Conservation (phyloP, 1,140 invertebrate genomes). For the Whitmania pigra region DNA sequence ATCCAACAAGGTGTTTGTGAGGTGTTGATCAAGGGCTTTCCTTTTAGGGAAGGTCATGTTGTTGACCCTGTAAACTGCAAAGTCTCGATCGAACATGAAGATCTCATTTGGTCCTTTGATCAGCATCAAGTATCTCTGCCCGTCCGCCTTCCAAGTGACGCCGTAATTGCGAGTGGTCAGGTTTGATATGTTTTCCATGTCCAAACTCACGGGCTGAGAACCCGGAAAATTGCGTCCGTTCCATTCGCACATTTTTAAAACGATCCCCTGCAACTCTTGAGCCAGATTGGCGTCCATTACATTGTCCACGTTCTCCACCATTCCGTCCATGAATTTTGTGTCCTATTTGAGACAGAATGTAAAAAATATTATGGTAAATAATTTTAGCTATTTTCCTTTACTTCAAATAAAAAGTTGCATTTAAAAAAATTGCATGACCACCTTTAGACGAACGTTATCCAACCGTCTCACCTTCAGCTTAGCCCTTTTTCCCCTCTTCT, state of each 20-base stretch:
- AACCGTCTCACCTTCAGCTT: neutral
- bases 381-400: neutral
- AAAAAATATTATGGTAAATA: neutral
- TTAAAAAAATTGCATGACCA: neutral
- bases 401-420: neutral
- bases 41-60: constrained; percentile 64
- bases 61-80: constrained; percentile 76
- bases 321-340: constrained; percentile 42
- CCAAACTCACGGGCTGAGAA: constrained; percentile 91
- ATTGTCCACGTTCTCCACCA: constrained; percentile 35
- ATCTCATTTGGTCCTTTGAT: constrained; percentile 70
- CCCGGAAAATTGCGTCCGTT: constrained; percentile 74
- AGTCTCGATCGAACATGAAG: constrained; percentile 88
- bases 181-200: constrained; percentile 62
- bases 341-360: constrained; percentile 28
- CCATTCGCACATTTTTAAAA: constrained; percentile 72
- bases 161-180: constrained; percentile 70
- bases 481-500: no score
- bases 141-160: constrained; percentile 99
- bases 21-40: constrained; percentile 56
- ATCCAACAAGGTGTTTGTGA: constrained; percentile 77
- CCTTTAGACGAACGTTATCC: neutral
- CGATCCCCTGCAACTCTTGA: constrained; percentile 57
- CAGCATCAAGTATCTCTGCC: constrained; percentile 89
- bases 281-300: constrained; percentile 48